phyloP scores from a whole-genome alignment of 1,140 invertebrate species.

The Drosophila kurseongensis region DNA sequence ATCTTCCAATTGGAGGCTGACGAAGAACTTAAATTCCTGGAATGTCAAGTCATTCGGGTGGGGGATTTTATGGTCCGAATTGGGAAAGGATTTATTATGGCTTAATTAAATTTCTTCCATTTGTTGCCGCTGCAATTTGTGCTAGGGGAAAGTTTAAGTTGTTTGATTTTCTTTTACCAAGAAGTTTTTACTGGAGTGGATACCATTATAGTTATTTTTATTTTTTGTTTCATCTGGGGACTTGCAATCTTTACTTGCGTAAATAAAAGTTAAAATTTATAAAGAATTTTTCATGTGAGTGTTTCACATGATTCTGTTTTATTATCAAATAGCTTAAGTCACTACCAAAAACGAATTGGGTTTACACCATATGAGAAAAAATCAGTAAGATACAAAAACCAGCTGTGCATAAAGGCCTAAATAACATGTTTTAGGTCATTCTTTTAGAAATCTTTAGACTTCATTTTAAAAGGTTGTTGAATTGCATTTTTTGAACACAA shows the following conservation, averaged over 20 bases:
- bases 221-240: too few relatives aligned
- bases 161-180: neutral
- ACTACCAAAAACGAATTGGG: too few relatives aligned
- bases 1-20: constrained; percentile 48
- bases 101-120: constrained; percentile 49
- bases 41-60: constrained; percentile 43
- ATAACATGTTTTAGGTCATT: too few relatives aligned
- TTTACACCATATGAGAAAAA: too few relatives aligned
- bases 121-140: constrained; percentile 31
- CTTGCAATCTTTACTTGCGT: neutral
- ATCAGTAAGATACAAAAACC: too few relatives aligned
- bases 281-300: too few relatives aligned
- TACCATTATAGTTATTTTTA: neutral
- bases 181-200: neutral
- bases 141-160: constrained; percentile 17
- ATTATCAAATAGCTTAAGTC: too few relatives aligned
- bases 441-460: too few relatives aligned
- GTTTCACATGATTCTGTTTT: too few relatives aligned
- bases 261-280: neutral
- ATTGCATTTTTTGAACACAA: too few relatives aligned
- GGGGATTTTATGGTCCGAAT: constrained; percentile 25
- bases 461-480: too few relatives aligned
- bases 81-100: constrained; percentile 49
- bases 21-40: constrained; percentile 43
- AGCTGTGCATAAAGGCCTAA: too few relatives aligned